phyloP scores from a whole-genome alignment of 2,113 vertebrate genomes.

The Scomber japonicus region DNA sequence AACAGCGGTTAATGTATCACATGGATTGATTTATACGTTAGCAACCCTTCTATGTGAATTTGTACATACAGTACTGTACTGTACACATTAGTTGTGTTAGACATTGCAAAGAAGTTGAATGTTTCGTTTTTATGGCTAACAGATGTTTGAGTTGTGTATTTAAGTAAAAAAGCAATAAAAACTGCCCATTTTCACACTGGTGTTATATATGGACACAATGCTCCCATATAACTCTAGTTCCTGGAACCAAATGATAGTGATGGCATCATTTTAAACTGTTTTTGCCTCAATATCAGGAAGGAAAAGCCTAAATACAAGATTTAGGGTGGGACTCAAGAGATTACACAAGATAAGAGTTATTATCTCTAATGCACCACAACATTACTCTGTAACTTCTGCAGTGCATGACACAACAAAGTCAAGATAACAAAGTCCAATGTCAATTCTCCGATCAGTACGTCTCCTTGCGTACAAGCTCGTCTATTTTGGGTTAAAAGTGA shows the following conservation, averaged over 20 bases:
- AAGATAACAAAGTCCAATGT: not conserved
- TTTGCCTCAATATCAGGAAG: not conserved
- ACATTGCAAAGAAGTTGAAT: not conserved
- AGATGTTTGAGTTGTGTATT: not conserved
- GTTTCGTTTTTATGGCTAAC: not conserved
- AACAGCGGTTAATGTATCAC: too few relatives aligned
- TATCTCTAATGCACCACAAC: not conserved
- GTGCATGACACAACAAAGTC: not conserved
- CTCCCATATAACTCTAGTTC: not conserved
- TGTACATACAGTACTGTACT: not conserved
- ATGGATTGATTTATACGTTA: too few relatives aligned
- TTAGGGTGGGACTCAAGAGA: not conserved
- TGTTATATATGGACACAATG: not conserved
- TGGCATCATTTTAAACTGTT: not conserved
- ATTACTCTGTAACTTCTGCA: not conserved
- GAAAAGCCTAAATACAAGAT: conserved; percentile 10
- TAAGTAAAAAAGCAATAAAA: not conserved
- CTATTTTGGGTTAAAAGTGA: conserved; percentile 65
- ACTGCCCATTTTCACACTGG: too few relatives aligned
- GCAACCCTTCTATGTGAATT: too few relatives aligned
- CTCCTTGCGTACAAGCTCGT: not conserved
- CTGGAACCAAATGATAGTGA: not conserved
- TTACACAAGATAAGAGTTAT: conserved; percentile 5
- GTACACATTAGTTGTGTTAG: not conserved
- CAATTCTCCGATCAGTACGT: conserved; percentile 14